Evolutionary conservation across 2,797 vertebrate genomes (phyloP).

Genomic region (Martes flavigula): DNA sequence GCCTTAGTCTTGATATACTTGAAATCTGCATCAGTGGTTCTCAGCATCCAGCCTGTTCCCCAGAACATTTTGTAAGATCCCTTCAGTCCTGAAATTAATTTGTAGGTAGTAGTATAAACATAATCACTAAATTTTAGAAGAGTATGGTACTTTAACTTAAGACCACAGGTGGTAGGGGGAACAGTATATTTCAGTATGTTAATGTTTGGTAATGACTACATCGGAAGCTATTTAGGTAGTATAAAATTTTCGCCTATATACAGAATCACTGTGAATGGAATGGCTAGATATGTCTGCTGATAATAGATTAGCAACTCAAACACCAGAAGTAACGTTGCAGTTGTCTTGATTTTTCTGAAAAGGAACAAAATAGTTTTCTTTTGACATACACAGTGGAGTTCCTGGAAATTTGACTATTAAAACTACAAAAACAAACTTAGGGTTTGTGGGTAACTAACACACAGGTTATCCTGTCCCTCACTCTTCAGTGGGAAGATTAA

Average conservation of each 20-base stretch:
- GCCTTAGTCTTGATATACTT: background rate
- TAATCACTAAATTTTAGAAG: background rate
- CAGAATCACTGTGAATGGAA: background rate
- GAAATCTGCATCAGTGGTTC: background rate
- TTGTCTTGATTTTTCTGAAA: background rate
- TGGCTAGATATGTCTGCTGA: background rate
- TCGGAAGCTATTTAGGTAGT: background rate
- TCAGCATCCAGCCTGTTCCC: background rate
- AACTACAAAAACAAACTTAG: background rate
- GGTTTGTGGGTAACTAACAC: background rate
- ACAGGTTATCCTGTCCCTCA: background rate
- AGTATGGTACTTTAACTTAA: background rate
- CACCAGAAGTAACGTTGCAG: background rate
- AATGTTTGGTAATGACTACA: background rate
- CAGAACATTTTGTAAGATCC: background rate
- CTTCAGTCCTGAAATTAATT: background rate
- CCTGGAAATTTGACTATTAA: slow-evolving; percentile 11
- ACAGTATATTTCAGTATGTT: background rate
- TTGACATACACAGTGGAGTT: background rate
- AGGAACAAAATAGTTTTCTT: background rate
- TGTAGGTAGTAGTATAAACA: background rate
- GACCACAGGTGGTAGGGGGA: background rate
- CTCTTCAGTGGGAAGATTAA: background rate
- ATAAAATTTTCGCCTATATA: background rate
- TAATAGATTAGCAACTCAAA: background rate